Evolutionary conservation across 53 echinoderm and acorn worm genomes (phyloP).

Genomic region (Antedon mediterranea): DNA sequence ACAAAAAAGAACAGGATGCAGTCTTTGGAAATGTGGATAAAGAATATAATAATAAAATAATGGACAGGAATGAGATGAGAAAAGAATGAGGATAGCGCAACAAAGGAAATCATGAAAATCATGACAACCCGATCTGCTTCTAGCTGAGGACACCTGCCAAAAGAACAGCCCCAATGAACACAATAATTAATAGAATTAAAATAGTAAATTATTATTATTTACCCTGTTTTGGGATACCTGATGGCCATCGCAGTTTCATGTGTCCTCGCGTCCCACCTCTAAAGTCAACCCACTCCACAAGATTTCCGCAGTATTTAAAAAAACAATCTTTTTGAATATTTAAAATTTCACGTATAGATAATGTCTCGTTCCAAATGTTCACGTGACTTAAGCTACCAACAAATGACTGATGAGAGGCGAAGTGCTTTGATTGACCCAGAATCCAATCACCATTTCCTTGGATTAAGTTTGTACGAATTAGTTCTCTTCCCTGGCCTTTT

Average conservation of each 20-base stretch:
- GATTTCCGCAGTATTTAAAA: conserved; percentile 78
- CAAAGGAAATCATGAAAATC: too few relatives aligned
- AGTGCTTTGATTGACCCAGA: conserved; percentile 3
- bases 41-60: too few relatives aligned
- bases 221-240: conserved; percentile 13
- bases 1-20: too few relatives aligned
- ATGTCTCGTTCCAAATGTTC: conserved; percentile 50
- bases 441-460: conserved; percentile 16
- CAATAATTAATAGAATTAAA: too few relatives aligned
- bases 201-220: not conserved
- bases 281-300: conserved; percentile 87
- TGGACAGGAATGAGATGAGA: too few relatives aligned
- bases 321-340: conserved; percentile 55
- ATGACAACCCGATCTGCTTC: too few relatives aligned
- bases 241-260: conserved; percentile 85
- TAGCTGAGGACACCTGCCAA: too few relatives aligned
- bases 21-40: too few relatives aligned
- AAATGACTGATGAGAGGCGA: conserved; percentile 12
- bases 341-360: conserved; percentile 27
- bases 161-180: too few relatives aligned
- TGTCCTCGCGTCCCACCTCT: conserved; percentile 73
- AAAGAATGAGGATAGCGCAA: too few relatives aligned
- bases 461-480: not conserved
- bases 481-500: not conserved
- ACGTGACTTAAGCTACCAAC: conserved; percentile 63